These are phyloP conservation scores for Manis javanica DNA, from an alignment of 2,797 vertebrate genomes.

Conservation along the genomic window DNA sequence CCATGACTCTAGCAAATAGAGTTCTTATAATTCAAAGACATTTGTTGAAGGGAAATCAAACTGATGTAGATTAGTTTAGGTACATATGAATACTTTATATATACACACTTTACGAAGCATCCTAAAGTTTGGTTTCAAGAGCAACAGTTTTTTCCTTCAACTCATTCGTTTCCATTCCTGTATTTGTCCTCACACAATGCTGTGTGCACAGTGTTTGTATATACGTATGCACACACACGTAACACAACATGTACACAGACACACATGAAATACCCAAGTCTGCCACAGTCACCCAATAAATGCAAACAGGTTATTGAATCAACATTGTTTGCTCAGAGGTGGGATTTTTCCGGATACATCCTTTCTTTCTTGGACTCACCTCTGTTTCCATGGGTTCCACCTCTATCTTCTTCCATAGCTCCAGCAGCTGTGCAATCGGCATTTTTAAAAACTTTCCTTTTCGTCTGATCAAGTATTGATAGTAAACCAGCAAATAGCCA, in stretches of 20 bases:
- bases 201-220: background rate
- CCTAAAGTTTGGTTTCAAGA: background rate
- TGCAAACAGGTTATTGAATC: fast-evolving
- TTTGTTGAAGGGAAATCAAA: conserved; percentile 69
- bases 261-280: fast-evolving
- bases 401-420: conserved; percentile 89
- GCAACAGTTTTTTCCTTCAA: background rate
- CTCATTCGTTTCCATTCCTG: background rate
- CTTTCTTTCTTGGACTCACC: conserved; percentile 76
- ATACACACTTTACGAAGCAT: background rate
- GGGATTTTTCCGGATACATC: fast-evolving
- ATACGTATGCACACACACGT: fast-evolving
- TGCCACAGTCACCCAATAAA: fast-evolving
- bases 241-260: fast-evolving
- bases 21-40: background rate
- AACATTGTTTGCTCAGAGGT: background rate
- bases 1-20: background rate
- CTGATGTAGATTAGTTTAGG: background rate
- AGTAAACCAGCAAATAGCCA: background rate
- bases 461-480: background rate
- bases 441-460: conserved; percentile 77
- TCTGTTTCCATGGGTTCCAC: conserved; percentile 88
- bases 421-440: conserved; percentile 88
- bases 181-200: background rate
- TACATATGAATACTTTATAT: fast-evolving